Conservation (phyloP, 2,113 vertebrate species). For the Sylvia atricapilla region DNA sequence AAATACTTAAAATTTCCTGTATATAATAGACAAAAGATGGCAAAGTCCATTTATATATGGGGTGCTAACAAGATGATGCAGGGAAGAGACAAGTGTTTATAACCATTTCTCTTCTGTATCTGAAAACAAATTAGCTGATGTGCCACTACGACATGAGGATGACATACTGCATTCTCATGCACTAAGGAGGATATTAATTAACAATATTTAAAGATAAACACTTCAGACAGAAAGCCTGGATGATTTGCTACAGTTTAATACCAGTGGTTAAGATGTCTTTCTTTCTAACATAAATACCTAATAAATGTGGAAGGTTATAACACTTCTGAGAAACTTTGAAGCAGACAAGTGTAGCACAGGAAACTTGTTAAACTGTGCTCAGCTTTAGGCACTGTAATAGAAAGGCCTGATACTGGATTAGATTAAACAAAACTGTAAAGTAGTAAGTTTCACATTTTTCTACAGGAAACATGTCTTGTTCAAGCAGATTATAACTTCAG, state of each 20-base stretch:
- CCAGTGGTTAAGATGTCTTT: neutral
- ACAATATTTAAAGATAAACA: neutral
- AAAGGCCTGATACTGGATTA: neutral
- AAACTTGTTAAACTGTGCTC: neutral
- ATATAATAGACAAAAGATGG: neutral
- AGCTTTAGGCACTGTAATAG: neutral
- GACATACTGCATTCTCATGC: neutral
- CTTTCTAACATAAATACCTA: neutral
- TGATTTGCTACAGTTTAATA: neutral
- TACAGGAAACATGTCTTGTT: neutral
- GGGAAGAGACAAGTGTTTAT: neutral
- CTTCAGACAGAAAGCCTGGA: neutral
- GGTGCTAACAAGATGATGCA: neutral
- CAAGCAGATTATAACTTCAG: neutral
- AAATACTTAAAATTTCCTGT: neutral
- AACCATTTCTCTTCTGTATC: neutral
- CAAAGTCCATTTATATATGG: neutral
- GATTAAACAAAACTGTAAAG: neutral
- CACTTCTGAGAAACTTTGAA: conserved; percentile 4
- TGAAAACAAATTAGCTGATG: neutral
- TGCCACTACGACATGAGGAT: neutral
- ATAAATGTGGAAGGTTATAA: neutral
- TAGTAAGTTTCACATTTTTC: neutral
- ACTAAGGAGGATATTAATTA: neutral
- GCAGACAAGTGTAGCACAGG: neutral